A percentile compares a stretch with the other conserved stretches of the same genome.
Evolutionary conservation across 2,888 invertebrate genomes (phyloP).

Genomic region (Ommatoiulus sabulosus): DNA sequence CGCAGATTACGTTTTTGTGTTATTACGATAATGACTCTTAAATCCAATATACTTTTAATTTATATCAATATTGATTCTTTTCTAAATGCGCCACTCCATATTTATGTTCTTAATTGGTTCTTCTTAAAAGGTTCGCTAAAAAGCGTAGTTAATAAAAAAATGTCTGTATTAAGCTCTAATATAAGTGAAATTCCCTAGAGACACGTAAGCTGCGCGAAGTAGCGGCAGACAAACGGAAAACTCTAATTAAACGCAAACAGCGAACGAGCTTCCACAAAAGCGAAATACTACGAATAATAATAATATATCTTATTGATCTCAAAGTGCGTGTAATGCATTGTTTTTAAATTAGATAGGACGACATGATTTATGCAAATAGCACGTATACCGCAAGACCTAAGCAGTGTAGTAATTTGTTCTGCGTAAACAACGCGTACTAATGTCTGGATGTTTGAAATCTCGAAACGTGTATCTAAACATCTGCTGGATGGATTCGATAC

Average conservation of each 20-base stretch:
- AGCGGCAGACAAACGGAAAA: not conserved
- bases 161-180: not conserved
- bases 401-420: not conserved
- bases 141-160: slow-evolving; percentile 7
- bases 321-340: not conserved
- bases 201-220: not conserved
- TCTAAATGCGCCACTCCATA: not conserved
- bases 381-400: not conserved
- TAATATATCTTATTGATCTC: not conserved
- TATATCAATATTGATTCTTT: slow-evolving; percentile 42
- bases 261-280: not conserved
- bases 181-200: not conserved
- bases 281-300: not conserved
- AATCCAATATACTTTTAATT: slow-evolving; percentile 20
- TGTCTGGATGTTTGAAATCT: not conserved
- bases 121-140: not conserved
- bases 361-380: not conserved
- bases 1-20: not conserved
- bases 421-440: not conserved
- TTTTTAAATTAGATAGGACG: not conserved
- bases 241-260: not conserved
- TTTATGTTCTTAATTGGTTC: slow-evolving; percentile 15
- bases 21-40: not conserved
- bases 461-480: not conserved
- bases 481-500: not conserved